Percentiles rank a stretch among this genome's conserved stretches.
Conservation (phyloP, 2,888 invertebrate species). For the Tyria jacobaeae region DNA sequence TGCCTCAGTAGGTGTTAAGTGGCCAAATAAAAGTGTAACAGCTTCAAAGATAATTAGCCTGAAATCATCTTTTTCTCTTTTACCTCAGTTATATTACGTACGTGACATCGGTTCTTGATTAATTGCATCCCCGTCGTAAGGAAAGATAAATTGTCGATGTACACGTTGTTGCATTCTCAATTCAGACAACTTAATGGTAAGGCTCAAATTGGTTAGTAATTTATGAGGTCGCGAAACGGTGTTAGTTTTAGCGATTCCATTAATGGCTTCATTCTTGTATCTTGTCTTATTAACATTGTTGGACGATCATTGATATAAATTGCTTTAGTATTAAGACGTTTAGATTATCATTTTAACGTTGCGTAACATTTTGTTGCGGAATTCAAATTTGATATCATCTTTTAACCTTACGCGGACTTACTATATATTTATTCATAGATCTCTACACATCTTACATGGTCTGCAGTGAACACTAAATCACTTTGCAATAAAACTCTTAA, state of each 20-base stretch:
- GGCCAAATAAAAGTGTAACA: constrained; percentile 70
- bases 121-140: constrained; percentile 79
- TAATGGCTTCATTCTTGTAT: constrained; percentile 73
- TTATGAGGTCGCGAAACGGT: constrained; percentile 57
- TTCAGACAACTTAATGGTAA: constrained; percentile 56
- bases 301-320: constrained; percentile 66
- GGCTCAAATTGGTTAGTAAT: constrained; percentile 52
- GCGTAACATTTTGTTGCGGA: constrained; percentile 39
- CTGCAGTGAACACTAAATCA: constrained; percentile 24
- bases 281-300: constrained; percentile 67
- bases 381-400: constrained; percentile 16
- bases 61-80: constrained; percentile 82
- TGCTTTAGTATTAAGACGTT: constrained; percentile 55
- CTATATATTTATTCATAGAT: constrained; percentile 6
- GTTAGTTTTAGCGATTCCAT: constrained; percentile 79
- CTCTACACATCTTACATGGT: constrained; percentile 14
- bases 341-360: constrained; percentile 53
- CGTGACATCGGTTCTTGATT: constrained; percentile 83
- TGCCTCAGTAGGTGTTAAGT: constrained; percentile 78
- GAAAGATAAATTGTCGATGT: constrained; percentile 75
- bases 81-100: constrained; percentile 75
- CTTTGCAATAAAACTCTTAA: constrained; percentile 27
- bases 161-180: constrained; percentile 53
- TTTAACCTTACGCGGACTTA: constrained; percentile 1
- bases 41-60: constrained; percentile 81